Conservation (phyloP, 53 echinoderm and acorn worm species). For the Patiria pectinifera region DNA sequence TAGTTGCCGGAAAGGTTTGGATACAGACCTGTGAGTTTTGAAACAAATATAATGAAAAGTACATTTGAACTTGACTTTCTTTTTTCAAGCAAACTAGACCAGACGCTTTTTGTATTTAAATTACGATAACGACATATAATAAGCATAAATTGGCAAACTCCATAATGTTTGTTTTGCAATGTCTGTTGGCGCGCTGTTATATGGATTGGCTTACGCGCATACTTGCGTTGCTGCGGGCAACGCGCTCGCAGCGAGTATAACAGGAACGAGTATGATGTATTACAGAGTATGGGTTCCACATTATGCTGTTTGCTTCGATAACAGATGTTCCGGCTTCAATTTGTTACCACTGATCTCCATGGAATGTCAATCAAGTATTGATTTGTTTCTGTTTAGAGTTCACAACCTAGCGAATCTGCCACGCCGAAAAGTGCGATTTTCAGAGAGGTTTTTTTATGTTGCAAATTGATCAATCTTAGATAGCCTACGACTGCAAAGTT, state of each 20-base stretch:
- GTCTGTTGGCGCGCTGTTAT: neutral
- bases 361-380: no score
- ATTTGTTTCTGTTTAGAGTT: no score
- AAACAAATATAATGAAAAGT: no score
- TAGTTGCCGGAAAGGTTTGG: neutral
- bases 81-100: no score
- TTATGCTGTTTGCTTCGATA: neutral
- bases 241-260: neutral
- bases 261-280: neutral
- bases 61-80: no score
- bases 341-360: no score
- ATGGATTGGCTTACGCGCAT: neutral
- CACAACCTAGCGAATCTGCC: no score
- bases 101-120: neutral
- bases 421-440: no score
- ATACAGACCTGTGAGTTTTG: neutral
- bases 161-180: neutral
- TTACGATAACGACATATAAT: neutral
- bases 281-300: neutral
- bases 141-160: neutral
- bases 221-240: neutral
- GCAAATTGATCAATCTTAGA: no score
- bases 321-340: neutral
- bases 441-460: no score
- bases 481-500: no score